Percentiles rank a stretch among this genome's conserved stretches.
Evolutionary conservation across 2,888 invertebrate species (phyloP).

Genomic region (Eupeodes latifasciatus): DNA sequence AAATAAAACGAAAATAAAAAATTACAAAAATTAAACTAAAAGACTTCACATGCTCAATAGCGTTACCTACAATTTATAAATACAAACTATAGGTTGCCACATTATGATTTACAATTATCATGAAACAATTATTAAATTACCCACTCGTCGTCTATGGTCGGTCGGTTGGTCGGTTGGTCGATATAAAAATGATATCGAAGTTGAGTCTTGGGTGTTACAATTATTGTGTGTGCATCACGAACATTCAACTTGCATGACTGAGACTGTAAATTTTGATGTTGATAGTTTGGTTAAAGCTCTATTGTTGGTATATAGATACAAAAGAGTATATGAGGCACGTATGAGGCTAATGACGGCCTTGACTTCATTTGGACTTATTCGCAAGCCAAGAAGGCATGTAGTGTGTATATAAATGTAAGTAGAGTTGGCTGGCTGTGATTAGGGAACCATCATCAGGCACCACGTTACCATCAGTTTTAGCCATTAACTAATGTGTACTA

Average conservation of each 20-base stretch:
- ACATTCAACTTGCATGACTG: constrained; percentile 3
- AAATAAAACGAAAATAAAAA: background rate
- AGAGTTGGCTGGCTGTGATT: constrained; percentile 63
- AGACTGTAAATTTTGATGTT: background rate
- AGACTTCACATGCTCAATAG: constrained; percentile 55
- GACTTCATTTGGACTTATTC: constrained; percentile 73
- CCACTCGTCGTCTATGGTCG: too few relatives aligned
- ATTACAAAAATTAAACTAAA: constrained; percentile 18
- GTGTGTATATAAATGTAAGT: too few relatives aligned
- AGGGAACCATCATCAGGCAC: constrained; percentile 62
- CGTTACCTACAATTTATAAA: background rate
- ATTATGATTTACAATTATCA: constrained; percentile 70
- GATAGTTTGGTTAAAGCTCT: background rate
- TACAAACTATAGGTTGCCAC: constrained; percentile 38
- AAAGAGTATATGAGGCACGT: constrained; percentile 59
- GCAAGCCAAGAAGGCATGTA: constrained; percentile 70
- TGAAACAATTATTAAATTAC: constrained; percentile 66
- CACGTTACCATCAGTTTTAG: background rate
- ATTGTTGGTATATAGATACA: background rate
- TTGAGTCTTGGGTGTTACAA: constrained; percentile 66
- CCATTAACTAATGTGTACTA: constrained; percentile 46
- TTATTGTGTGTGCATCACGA: constrained; percentile 50
- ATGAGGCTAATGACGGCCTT: constrained; percentile 74
- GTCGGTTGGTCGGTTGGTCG: too few relatives aligned
- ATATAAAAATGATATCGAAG: too few relatives aligned